phyloP scores from a whole-genome alignment of 2,113 vertebrate species.

The Paralichthys olivaceus region DNA sequence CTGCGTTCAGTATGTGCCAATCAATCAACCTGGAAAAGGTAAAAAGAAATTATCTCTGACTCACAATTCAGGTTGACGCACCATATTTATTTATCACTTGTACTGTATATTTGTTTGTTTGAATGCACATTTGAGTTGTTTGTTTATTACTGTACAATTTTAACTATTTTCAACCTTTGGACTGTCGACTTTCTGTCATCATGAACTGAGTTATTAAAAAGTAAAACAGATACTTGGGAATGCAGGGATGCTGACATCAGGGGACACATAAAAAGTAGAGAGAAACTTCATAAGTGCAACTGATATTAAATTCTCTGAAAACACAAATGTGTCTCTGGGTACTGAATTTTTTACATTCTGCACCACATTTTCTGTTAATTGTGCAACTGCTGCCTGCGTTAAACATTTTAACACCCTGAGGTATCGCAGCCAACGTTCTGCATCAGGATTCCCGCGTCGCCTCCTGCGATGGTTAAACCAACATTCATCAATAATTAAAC shows the following conservation, averaged over 20 bases:
- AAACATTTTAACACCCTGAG: slow-evolving; percentile 9
- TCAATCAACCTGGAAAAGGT: slow-evolving; percentile 22
- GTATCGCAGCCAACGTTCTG: slow-evolving; percentile 20
- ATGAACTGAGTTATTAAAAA: slow-evolving; percentile 31
- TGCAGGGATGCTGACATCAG: slow-evolving; percentile 60
- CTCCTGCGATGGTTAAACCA: slow-evolving; percentile 28
- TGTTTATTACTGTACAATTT: slow-evolving; percentile 45
- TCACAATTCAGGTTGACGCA: slow-evolving; percentile 15
- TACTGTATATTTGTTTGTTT: slow-evolving; percentile 31
- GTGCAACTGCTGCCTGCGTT: background rate
- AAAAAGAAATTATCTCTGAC: background rate
- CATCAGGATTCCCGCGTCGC: slow-evolving; percentile 9
- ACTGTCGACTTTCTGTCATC: slow-evolving; percentile 13
- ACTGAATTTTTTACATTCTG: background rate
- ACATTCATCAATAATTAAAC: slow-evolving; percentile 46
- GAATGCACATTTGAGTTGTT: slow-evolving; percentile 34
- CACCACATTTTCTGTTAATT: background rate
- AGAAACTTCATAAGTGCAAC: slow-evolving; percentile 50
- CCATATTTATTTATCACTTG: slow-evolving; percentile 31
- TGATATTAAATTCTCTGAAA: slow-evolving; percentile 68
- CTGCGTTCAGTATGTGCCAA: background rate
- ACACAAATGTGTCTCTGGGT: slow-evolving; percentile 12
- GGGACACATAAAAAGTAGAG: slow-evolving; percentile 36
- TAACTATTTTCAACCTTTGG: slow-evolving; percentile 38
- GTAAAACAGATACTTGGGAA: slow-evolving; percentile 21